These are phyloP conservation scores for Bombus breviceps DNA, from an alignment of 1,140 invertebrate species.

Conservation along the genomic window DNA sequence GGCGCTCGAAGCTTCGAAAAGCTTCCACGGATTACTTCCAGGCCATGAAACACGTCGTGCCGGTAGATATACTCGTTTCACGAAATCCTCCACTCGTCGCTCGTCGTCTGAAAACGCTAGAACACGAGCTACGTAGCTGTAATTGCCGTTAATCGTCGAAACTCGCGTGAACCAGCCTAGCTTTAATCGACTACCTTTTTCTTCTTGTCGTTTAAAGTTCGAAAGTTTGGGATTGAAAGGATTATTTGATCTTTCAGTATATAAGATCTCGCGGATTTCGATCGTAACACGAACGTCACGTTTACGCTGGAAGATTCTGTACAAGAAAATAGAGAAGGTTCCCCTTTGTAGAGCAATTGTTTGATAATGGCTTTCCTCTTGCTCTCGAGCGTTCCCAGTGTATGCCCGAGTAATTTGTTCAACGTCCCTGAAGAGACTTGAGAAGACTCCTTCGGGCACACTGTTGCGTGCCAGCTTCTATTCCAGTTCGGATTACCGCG, in stretches of 20 bases:
- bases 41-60: neutral
- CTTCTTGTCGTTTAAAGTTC: neutral
- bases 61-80: no score
- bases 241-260: conserved; percentile 1
- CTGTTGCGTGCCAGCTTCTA: neutral
- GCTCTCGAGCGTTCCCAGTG: neutral
- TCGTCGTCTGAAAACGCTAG: neutral
- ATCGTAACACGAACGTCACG: conserved; percentile 16
- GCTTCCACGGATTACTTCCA: neutral
- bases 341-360: neutral
- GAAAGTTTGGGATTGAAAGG: neutral
- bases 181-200: neutral
- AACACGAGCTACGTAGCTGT: neutral
- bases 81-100: neutral
- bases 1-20: neutral
- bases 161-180: neutral
- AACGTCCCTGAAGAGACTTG: neutral
- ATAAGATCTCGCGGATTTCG: conserved; percentile 30
- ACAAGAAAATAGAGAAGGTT: neutral
- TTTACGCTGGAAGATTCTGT: neutral
- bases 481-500: neutral
- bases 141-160: neutral
- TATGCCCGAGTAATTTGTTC: conserved; percentile 1
- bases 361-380: conserved; percentile 11
- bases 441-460: neutral